These are phyloP conservation scores for Melinopterus prodromus DNA, from an alignment of 2,888 invertebrate species.

Conservation along the genomic window DNA sequence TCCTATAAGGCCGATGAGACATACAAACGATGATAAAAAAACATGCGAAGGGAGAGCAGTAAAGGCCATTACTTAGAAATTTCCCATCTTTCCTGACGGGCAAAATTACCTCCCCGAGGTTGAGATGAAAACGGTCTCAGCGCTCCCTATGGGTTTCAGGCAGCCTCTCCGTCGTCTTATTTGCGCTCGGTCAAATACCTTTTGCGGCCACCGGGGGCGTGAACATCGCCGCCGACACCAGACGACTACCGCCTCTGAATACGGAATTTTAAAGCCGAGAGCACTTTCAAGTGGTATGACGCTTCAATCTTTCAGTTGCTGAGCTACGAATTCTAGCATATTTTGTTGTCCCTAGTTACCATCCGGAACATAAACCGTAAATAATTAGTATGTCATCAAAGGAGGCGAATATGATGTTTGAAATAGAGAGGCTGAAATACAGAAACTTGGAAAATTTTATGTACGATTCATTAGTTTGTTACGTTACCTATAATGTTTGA, in stretches of 20 bases:
- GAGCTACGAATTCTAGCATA: neutral
- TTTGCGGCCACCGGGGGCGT: slow-evolving; percentile 15
- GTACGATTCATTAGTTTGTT: too few relatives aligned
- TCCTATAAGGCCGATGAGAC: neutral
- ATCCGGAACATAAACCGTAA: too few relatives aligned
- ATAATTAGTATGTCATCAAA: too few relatives aligned
- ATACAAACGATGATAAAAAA: neutral
- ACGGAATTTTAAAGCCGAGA: neutral
- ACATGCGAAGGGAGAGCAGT: neutral
- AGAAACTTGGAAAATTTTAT: too few relatives aligned
- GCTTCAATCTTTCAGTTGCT: neutral
- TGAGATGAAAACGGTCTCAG: neutral
- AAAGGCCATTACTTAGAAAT: neutral
- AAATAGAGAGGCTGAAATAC: too few relatives aligned
- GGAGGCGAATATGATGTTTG: too few relatives aligned
- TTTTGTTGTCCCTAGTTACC: too few relatives aligned
- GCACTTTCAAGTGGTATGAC: neutral
- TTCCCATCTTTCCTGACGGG: neutral
- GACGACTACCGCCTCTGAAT: slow-evolving; percentile 10
- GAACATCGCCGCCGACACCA: slow-evolving; percentile 5
- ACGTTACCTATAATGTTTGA: too few relatives aligned
- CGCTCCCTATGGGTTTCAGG: neutral
- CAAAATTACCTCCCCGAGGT: neutral
- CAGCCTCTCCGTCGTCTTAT: neutral
- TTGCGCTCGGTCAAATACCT: slow-evolving; percentile 21